Percentiles rank a stretch among this genome's conserved stretches.
Conservation (phyloP, 2,888 invertebrate species). For the Gisinianus flammeolus region DNA sequence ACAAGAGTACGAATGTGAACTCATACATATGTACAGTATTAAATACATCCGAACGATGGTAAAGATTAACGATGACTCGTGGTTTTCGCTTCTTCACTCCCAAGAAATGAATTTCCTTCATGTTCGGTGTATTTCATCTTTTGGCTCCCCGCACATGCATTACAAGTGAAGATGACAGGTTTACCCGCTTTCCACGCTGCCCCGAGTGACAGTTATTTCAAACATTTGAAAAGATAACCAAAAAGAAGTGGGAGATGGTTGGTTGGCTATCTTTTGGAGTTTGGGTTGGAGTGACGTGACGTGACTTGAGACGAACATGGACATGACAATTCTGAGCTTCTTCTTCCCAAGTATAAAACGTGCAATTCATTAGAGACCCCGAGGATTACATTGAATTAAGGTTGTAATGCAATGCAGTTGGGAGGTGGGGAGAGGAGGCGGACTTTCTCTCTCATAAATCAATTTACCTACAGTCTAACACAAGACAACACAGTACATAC, state of each 20-base stretch:
- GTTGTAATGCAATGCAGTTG: slow-evolving; percentile 40
- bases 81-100: too few species aligned
- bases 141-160: too few species aligned
- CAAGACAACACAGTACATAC: neutral
- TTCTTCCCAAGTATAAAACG: slow-evolving; percentile 41
- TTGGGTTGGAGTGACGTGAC: neutral
- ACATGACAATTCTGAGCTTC: neutral
- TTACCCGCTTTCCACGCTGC: neutral
- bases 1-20: too few species aligned
- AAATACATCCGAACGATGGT: too few species aligned
- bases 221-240: neutral
- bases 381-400: slow-evolving; percentile 54
- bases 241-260: neutral
- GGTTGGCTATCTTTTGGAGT: neutral
- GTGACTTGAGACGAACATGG: neutral
- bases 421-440: too few species aligned
- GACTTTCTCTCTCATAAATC: slow-evolving; percentile 39
- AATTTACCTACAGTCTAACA: slow-evolving; percentile 31
- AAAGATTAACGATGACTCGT: too few species aligned
- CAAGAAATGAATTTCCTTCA: too few species aligned
- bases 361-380: slow-evolving; percentile 51
- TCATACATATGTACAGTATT: too few species aligned
- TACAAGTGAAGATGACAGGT: slow-evolving; percentile 1
- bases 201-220: neutral
- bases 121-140: too few species aligned